A percentile compares a stretch with the other conserved stretches of the same genome.
Conservation (phyloP, 2,888 invertebrate species). For the Sarcophaga carnaria region DNA sequence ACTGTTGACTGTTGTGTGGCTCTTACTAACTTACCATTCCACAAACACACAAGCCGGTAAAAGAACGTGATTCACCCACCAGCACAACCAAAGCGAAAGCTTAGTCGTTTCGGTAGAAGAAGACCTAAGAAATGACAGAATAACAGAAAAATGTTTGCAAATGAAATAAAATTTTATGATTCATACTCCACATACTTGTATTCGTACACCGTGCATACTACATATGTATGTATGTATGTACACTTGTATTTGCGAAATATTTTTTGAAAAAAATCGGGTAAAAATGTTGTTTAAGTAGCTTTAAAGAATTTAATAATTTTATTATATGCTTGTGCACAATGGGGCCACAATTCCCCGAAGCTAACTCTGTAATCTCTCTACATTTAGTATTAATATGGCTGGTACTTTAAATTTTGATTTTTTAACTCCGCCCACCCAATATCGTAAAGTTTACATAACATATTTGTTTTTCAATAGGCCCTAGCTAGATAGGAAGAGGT, state of each 20-base stretch:
- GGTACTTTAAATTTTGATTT: no score
- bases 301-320: no score
- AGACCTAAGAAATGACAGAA: neutral
- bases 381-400: no score
- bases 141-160: neutral
- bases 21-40: slow-evolving; percentile 15
- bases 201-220: neutral
- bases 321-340: no score
- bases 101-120: slow-evolving; percentile 10
- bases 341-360: no score
- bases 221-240: neutral
- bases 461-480: no score
- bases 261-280: neutral
- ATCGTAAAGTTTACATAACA: no score
- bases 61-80: slow-evolving; percentile 51
- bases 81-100: neutral
- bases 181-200: slow-evolving; percentile 6
- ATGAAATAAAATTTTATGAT: slow-evolving; percentile 14
- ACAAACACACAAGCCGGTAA: slow-evolving; percentile 3
- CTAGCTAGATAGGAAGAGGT: no score
- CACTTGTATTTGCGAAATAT: slow-evolving; percentile 43
- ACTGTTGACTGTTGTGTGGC: slow-evolving; percentile 1
- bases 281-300: neutral
- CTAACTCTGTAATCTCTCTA: no score
- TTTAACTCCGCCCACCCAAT: no score